Evolutionary conservation across 2,888 invertebrate species (phyloP), one percentile per base, ranked within the genome.

Genomic region (Calameuta filiformis): DNA sequence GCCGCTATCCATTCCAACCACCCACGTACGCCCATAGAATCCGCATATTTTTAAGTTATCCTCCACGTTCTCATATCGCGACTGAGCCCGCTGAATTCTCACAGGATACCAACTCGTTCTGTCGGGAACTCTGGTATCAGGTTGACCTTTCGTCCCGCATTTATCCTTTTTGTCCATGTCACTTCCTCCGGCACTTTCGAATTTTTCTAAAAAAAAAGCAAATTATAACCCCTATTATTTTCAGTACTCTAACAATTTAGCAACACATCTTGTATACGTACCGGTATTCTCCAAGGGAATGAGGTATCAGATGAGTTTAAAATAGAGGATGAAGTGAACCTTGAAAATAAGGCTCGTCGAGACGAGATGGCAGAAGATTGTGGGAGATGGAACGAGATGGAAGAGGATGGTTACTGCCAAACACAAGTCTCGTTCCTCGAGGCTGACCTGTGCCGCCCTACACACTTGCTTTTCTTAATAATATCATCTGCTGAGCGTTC

Each of bases 391-490:
- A 56, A 23, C 15, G 56, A 56, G 56, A 56, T 56, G 56, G 56
- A 56, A 56, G 56, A 56, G 56, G 56, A 56, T 56, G 56, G 56
- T 56, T 56, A 56, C 56, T 56, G 56, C 56, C 56, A 56, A 56
- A 56, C 56, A 56, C 56, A 56, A 56, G 56, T 56, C 56, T 56
- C 56, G 56, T 56, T 56, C 56, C 56, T 56, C 56, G 56, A 56
- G 56, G 23, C 56, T 56, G 56, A 56, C 56, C 56, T 56, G 56
- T 56, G 56, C 56, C 56, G 56, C 71, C 71, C 71, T 34, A 23
- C 71, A 34, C 71, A 34, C 71, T 71, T 71, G 71, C 71, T 33
- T 71, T 71, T 71, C 71, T 56, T 56, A 56, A 71, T 71, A 71
- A 71, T 71, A 71, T 71, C 71, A 71, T 71, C 71, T 34, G 71